Evolutionary conservation across 2,888 invertebrate genomes (phyloP).

Genomic region (Xylocampa areola): DNA sequence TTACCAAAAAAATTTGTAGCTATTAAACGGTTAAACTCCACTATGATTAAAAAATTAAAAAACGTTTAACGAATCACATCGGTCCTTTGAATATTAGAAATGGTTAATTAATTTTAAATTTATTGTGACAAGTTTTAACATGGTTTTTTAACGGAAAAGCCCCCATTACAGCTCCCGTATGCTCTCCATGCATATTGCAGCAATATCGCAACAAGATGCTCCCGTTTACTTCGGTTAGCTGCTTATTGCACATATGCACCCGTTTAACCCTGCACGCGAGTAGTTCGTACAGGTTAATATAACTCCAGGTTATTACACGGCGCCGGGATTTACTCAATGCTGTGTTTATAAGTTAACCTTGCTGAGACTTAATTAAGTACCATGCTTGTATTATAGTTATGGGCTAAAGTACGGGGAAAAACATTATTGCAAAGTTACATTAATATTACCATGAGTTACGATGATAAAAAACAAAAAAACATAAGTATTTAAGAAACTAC

Average conservation of each 20-base stretch:
- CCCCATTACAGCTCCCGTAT: constrained; percentile 4
- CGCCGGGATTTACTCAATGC: constrained; percentile 22
- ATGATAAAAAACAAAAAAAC: too few species aligned
- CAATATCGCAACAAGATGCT: constrained; percentile 29
- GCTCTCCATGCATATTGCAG: constrained; percentile 8
- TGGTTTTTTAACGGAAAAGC: not conserved
- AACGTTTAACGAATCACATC: too few species aligned
- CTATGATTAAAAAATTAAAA: too few species aligned
- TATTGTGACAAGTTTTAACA: too few species aligned
- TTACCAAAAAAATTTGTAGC: too few species aligned
- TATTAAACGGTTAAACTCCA: too few species aligned
- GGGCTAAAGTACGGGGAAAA: too few species aligned
- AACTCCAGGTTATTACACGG: constrained; percentile 5
- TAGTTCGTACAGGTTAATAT: constrained; percentile 38
- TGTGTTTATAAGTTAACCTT: constrained; percentile 17
- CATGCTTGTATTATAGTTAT: constrained; percentile 2
- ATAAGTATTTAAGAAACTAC: too few species aligned
- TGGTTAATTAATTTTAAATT: too few species aligned
- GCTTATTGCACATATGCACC: constrained; percentile 41
- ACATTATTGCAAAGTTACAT: too few species aligned
- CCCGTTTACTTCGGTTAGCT: constrained; percentile 19
- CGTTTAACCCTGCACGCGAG: constrained; percentile 89
- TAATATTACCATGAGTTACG: too few species aligned
- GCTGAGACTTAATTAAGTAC: not conserved
- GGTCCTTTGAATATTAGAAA: too few species aligned